Evolutionary conservation across 2,888 invertebrate genomes (phyloP).

Genomic region (Orchesellides sinensis): DNA sequence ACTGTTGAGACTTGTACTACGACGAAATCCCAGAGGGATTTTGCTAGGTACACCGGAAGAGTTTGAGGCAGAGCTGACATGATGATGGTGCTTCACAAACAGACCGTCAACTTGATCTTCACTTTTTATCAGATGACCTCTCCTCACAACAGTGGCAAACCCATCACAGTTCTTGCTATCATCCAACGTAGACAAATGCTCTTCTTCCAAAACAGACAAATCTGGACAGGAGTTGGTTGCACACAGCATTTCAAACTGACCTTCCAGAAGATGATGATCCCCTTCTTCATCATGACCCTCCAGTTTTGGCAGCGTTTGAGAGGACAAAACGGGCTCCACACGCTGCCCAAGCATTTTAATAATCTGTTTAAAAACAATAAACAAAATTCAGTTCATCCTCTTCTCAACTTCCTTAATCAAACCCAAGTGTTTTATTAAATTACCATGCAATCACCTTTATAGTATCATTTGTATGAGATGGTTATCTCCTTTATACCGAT

Average conservation of each 20-base stretch:
- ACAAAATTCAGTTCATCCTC: too few species aligned
- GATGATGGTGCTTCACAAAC: conserved; percentile 57
- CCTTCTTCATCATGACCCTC: conserved; percentile 75
- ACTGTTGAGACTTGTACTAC: conserved; percentile 74
- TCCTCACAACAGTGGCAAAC: conserved; percentile 50
- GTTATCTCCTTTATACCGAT: not conserved
- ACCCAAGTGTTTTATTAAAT: not conserved
- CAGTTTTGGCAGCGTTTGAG: conserved; percentile 73
- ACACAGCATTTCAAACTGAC: conserved; percentile 72
- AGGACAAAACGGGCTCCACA: conserved; percentile 67
- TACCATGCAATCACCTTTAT: not conserved
- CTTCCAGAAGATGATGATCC: conserved; percentile 67
- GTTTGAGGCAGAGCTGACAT: conserved; percentile 15
- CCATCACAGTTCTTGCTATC: conserved; percentile 35
- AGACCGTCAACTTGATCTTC: conserved; percentile 70
- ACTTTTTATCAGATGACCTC: conserved; percentile 16
- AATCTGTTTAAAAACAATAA: not conserved
- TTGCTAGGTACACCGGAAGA: conserved; percentile 63
- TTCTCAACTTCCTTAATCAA: too few species aligned
- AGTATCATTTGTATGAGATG: not conserved
- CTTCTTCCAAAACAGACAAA: conserved; percentile 70
- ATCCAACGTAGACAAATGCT: conserved; percentile 37
- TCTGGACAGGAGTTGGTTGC: conserved; percentile 74
- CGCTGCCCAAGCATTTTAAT: conserved; percentile 71
- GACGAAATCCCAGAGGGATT: conserved; percentile 72